These are phyloP conservation scores for Amyelois transitella DNA, from an alignment of 1,140 invertebrate genomes.

Conservation along the genomic window DNA sequence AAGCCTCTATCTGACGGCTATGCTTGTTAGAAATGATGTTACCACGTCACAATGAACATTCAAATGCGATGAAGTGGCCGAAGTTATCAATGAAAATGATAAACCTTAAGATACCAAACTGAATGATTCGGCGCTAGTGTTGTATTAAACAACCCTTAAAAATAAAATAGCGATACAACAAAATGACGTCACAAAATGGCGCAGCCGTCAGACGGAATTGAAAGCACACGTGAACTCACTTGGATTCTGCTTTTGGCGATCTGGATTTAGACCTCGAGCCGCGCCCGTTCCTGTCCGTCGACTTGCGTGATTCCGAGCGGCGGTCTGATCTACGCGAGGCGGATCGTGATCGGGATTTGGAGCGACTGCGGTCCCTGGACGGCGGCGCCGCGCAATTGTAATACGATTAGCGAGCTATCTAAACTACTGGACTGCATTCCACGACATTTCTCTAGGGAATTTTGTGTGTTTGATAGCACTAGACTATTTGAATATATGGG, in stretches of 20 bases:
- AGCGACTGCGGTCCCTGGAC: constrained; percentile 53
- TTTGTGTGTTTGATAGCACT: too few species aligned
- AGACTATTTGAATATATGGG: too few species aligned
- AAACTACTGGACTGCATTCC: constrained; percentile 7
- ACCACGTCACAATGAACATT: too few species aligned
- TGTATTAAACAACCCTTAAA: neutral
- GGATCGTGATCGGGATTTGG: constrained; percentile 51
- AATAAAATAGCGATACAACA: neutral
- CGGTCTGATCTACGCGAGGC: constrained; percentile 38
- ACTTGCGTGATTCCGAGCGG: constrained; percentile 38
- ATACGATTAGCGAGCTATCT: constrained; percentile 21
- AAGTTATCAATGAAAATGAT: too few species aligned
- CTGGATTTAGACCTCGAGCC: constrained; percentile 67
- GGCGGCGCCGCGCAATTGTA: constrained; percentile 32
- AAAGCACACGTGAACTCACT: constrained; percentile 66
- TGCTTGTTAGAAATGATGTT: constrained; percentile 17
- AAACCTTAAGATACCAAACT: too few species aligned
- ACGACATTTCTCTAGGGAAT: neutral
- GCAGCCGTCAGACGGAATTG: constrained; percentile 51
- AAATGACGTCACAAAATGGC: constrained; percentile 31
- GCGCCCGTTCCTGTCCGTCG: constrained; percentile 62
- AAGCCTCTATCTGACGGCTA: constrained; percentile 26
- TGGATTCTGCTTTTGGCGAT: constrained; percentile 49
- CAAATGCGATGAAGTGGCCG: too few species aligned
- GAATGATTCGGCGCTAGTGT: too few species aligned